These are phyloP conservation scores for Ips nitidus DNA, from an alignment of 1,140 invertebrate species.

Conservation along the genomic window DNA sequence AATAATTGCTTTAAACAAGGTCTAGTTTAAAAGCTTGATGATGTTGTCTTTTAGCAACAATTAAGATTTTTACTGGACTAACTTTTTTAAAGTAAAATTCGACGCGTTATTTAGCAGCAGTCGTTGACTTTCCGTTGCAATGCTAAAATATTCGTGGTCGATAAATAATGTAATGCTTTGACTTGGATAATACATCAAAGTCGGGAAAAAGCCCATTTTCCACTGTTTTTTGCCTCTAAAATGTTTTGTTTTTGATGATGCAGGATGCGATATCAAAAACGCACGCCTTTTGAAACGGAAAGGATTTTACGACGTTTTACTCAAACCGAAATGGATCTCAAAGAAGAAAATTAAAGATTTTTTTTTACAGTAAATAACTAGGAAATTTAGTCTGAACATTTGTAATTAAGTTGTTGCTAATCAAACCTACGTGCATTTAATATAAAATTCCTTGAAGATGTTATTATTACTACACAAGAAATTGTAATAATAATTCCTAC, in stretches of 20 bases:
- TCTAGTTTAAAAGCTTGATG: too few relatives aligned
- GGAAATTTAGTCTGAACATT: too few relatives aligned
- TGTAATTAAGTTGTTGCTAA: too few relatives aligned
- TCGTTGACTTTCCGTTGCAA: slow-evolving; percentile 14
- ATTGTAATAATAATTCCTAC: neutral
- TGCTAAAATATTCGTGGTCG: slow-evolving; percentile 19
- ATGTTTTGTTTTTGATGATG: slow-evolving; percentile 20
- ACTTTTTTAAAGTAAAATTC: slow-evolving; percentile 4
- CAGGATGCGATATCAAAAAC: slow-evolving; percentile 20
- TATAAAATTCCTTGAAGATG: too few relatives aligned
- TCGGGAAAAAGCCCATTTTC: slow-evolving; percentile 22
- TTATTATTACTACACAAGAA: too few relatives aligned
- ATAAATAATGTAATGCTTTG: slow-evolving; percentile 25
- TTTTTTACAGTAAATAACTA: too few relatives aligned
- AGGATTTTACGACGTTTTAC: neutral
- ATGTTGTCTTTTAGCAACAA: too few relatives aligned
- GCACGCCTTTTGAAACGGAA: slow-evolving; percentile 7
- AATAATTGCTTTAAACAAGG: too few relatives aligned
- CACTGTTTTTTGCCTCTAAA: slow-evolving; percentile 19
- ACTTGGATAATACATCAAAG: slow-evolving; percentile 17
- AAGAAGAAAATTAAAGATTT: neutral
- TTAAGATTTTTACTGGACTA: too few relatives aligned
- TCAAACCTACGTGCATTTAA: too few relatives aligned
- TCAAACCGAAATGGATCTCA: neutral
- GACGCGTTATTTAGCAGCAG: slow-evolving; percentile 15